Percentiles rank a stretch among this genome's conserved stretches.
Evolutionary conservation across 2,797 vertebrate genomes (phyloP).

Genomic region (Lemur catta): DNA sequence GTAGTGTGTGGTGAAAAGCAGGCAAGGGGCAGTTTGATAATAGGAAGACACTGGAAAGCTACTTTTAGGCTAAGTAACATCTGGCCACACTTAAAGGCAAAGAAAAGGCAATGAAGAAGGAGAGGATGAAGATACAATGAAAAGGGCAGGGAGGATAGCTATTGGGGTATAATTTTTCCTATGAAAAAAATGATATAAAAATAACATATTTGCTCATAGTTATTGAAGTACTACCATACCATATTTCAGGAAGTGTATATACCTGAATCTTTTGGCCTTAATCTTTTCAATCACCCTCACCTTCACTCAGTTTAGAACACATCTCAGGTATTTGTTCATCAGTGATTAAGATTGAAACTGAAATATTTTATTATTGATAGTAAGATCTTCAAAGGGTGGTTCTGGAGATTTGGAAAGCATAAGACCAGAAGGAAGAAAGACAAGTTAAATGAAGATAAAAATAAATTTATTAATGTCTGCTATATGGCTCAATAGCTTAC

Average conservation of each 20-base stretch:
- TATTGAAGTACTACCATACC: background rate
- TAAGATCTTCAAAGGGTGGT: background rate
- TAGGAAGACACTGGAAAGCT: background rate
- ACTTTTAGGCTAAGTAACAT: background rate
- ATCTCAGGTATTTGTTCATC: background rate
- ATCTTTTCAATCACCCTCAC: background rate
- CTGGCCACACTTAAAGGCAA: background rate
- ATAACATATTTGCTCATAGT: background rate
- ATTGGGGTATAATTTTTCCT: background rate
- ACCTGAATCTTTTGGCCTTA: background rate
- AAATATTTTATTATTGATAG: background rate
- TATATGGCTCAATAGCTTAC: background rate
- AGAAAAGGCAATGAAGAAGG: background rate
- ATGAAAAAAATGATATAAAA: background rate
- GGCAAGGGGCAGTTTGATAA: background rate
- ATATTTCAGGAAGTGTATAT: background rate
- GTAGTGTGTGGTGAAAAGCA: background rate
- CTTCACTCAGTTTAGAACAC: background rate
- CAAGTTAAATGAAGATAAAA: background rate
- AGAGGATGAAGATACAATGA: background rate
- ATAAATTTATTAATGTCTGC: background rate
- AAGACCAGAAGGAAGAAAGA: background rate
- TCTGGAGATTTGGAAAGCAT: background rate
- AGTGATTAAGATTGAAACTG: background rate
- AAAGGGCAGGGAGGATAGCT: background rate